Evolutionary conservation across 2,888 invertebrate genomes (phyloP), one percentile per base, ranked within the genome.

Genomic region (Notodromas monacha): DNA sequence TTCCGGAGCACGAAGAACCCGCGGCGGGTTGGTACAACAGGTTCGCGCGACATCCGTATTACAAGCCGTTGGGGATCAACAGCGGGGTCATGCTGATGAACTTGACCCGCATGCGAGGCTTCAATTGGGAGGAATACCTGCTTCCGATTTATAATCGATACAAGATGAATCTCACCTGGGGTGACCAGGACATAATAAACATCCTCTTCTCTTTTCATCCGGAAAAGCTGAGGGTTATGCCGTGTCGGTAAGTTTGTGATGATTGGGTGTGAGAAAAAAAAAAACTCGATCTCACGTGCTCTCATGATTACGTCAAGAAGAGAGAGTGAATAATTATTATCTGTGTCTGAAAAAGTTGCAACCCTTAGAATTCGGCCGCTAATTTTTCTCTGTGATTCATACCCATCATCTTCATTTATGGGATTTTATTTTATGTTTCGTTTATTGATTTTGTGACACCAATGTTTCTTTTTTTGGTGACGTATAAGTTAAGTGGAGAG

Each of bases 61-160:
- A 76, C 58, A 76, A 76, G 34, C 61, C 65, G 47, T 30, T 43
- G 69, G 86, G 86, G 34, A 63, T 89, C 0, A 89, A 89, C 52
- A 84, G 86, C 2, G 89, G 86, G 21, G 81, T 89, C 1, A 86
- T 89, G 84, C 50, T 89, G 30, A 89, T 89, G 86, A 84, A 89
- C 50, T 54, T 89, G 31, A 81, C 81, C 1, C 60, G 74, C 42
- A 74, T 89, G 72, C 55, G 84, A 35, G 50, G 57, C 15, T 74
- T 79, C 41, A 59, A 66, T 14, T 86, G 86, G 81, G 64, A 65
- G 34, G 60, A 68, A 35, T 68, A 73, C 45, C 64, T 84, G 15
- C 58, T 68, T 36, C 69, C 74, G 3, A 68, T 79, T 39, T 70
- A 74, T 51, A 61, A 68, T 38, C 65, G 72, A 45, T 86, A 74